Evolutionary conservation across 1,140 invertebrate genomes (phyloP), one percentile per base, ranked within the genome.

Genomic region (Dreissena rostriformis): DNA sequence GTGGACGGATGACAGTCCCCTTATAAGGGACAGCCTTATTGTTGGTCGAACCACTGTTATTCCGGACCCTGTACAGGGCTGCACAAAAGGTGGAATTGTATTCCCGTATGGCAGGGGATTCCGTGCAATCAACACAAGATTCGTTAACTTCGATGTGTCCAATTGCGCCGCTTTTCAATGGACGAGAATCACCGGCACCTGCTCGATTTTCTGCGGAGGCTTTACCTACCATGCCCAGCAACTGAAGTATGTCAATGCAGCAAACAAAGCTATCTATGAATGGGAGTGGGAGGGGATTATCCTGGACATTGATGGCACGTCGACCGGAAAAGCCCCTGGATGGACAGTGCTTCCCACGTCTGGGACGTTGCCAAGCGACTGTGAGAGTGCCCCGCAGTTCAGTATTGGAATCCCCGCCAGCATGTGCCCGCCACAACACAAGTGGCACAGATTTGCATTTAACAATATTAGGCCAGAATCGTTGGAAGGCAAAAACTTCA

Each of bases 371-470:
- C 89, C 90, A 65, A 67, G 74, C 28, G 74, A 72, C 39, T 88
- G 87, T 14, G 11, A n/a, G 26, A n/a, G 49, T 26, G 72, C 73
- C 11, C 51, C 77, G 0, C 82, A 78, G 1, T 90, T 86, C 63
- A 86, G 80, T 75, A 51, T 74, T 17, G 76, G 67, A 22, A 73
- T 86, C 52, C 72, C 83, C 14, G 89, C 87, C 1, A 88, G 85
- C 39, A 70, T 88, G 0, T 92, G 90, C 84, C 78, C 87, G 12
- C 19, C 68, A 19, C 29, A 79, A 14, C 83, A 91, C 4, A 89
- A 87, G 52, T 90, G 91, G 71, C 87, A 88, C 66, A 78, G 91
- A 73, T 91, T 92, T 74, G 82, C 91, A 26, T 91, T 92, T 76
- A 91, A 91, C 61, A 84, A 90, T 28, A 78, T 86, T n/a, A 15